Evolutionary conservation across 2,888 invertebrate species (phyloP), one percentile per base, ranked within the genome.

Genomic region (Euzetes globulus): DNA sequence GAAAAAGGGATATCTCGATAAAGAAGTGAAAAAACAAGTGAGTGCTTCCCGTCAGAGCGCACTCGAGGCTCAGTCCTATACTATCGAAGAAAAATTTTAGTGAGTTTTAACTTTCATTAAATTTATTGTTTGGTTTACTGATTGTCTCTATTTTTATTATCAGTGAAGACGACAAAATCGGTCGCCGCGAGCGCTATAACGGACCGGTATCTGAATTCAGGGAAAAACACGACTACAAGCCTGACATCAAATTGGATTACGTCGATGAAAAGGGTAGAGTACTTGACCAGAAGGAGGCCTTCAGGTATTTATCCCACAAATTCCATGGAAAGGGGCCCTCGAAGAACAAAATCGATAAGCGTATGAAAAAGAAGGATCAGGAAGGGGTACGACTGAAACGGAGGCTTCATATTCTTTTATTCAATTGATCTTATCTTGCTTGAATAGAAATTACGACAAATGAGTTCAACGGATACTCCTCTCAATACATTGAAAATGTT

Each of bases 301-400:
- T 97, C 85, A 80, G 86, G 55, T 83, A 83, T 76, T 86, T 98
- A 73, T 95, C 94, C 29, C 98, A 97, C 84, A 95, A 97, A 85
- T 99, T 99, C 86, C 99, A 99, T 85, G 99, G 99, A 72, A 98
- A 99, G 85, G 96, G 96, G 1, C 96, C 98, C 25, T 98, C 99
- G 73, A 99, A 99, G 84, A 97, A 95, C 85, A 99, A 99, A 85
- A 87, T 88, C 80, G 98, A 99, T 84, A 99, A 99, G 82, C 87
- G 97, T 78, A 88, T 93, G 84, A 94, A 95, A 84, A 96, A 98
- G 84, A 87, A 88, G 78, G 91, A 94, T 80, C 96, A 97, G 82
- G 94, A 95, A 83, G 91, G 91, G 84, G 90, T 91, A 81, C 83
- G 86, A 6, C 33, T 7, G 4, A 33, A 6, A 33, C 33, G 7